Evolutionary conservation across 2,888 invertebrate genomes (phyloP), one percentile per base, ranked within the genome.

Genomic region (Phengaris alcon): DNA sequence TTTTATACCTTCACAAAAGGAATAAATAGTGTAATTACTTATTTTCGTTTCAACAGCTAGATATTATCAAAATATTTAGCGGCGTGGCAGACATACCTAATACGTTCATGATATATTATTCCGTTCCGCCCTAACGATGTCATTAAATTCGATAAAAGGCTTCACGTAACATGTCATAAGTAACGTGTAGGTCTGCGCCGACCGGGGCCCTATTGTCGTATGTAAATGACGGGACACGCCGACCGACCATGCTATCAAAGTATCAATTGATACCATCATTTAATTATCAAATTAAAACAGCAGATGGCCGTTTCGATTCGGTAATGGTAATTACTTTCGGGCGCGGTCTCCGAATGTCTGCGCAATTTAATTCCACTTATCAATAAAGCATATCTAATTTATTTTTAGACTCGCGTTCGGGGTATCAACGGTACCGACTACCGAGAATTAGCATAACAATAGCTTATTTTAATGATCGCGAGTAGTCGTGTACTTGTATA

Each of bases 201-300:
- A 5, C 55, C 55, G 22, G 15, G 51, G 10, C 51, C 72, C 72
- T 52, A 51, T 69, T 70, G 70, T 70, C 52, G 35, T 52, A 72
- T 72, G 72, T 52, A 52, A 72, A 52, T 52, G 15, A 51, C n/a
- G 52, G 72, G 12, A 72, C 52, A 54, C 54, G 54, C 54, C 52
- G 12, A 35, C 22, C 22, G 22, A 22, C 72, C 72, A 35, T 72
- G 72, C 72, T 72, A 72, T 72, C 72, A 54, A 72, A 52, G 35
- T 72, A 72, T 72, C 52, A 72, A 72, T 72, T 52, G 54, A 72
- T 72, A 52, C 51, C 12, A 72, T 72, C 72, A 54, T 72, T 72
- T 72, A 72, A 72, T 72, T 72, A 72, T 72, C 52, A 72, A 72
- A 72, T 54, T 72, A 72, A 48, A 72, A 72, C 72, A 54, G 52